These are phyloP conservation scores for Taphrorychus bicolor DNA, from an alignment of 2,888 invertebrate species.

Conservation along the genomic window DNA sequence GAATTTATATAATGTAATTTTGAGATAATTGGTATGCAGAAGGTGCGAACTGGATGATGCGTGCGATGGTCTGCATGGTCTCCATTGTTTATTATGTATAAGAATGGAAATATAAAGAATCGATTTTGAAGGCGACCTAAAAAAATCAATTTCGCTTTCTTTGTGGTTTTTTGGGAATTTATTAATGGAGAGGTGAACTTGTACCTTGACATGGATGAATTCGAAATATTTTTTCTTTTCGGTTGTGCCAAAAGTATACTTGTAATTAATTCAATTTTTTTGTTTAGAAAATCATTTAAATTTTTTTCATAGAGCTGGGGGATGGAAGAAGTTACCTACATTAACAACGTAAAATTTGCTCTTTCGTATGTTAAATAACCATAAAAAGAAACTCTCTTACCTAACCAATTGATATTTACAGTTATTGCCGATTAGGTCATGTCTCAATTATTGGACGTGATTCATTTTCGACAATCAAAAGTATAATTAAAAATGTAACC, in stretches of 20 bases:
- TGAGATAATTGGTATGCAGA: conserved; percentile 33
- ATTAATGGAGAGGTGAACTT: background rate
- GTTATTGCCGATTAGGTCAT: conserved; percentile 9
- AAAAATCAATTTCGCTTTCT: conserved; percentile 24
- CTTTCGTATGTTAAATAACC: background rate
- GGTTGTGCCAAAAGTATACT: background rate
- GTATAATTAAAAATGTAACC: background rate
- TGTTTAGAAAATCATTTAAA: too few species aligned
- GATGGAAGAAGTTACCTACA: background rate
- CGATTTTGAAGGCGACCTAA: conserved; percentile 44
- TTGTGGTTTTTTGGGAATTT: background rate
- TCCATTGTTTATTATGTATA: conserved; percentile 42
- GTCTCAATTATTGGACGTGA: conserved; percentile 22
- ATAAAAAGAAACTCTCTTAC: conserved; percentile 23
- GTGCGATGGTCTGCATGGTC: conserved; percentile 31
- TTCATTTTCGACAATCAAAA: conserved; percentile 16
- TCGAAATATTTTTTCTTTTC: background rate
- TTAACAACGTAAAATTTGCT: too few species aligned
- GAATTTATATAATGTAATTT: conserved; percentile 47
- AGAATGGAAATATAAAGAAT: conserved; percentile 36
- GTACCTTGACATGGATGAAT: background rate
- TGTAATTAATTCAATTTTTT: background rate
- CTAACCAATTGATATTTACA: conserved; percentile 1
- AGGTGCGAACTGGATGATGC: conserved; percentile 19
- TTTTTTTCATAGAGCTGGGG: background rate